Conservation (phyloP, 37 sponge, comb jelly and placozoan species). For the Dysidea cf. avara region DNA sequence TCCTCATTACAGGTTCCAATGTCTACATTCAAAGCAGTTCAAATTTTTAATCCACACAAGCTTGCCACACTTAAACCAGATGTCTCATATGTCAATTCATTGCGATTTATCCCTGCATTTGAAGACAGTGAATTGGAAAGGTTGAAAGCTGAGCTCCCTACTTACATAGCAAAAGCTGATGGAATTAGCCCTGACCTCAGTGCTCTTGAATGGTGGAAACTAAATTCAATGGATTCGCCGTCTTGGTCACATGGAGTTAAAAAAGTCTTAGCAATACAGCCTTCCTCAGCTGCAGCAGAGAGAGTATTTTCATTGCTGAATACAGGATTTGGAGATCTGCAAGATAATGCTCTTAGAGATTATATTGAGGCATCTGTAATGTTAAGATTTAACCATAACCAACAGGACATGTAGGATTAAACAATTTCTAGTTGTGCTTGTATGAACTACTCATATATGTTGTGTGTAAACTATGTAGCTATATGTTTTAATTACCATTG, state of each 20-base stretch:
- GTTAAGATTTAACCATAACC: constrained; percentile 1
- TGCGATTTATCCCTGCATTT: neutral
- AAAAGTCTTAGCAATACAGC: constrained; percentile 10
- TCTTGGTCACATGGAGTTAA: constrained; percentile 2
- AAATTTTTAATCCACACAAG: constrained; percentile 17
- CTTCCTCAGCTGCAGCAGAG: constrained; percentile 30
- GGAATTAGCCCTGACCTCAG: neutral
- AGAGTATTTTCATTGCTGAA: constrained; percentile 35
- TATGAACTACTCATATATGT: neutral
- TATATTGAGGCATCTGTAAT: constrained; percentile 23
- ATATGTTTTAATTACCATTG: neutral
- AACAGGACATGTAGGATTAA: constrained; percentile 2
- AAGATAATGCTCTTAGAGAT: constrained; percentile 8
- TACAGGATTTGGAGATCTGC: neutral
- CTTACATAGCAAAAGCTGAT: constrained; percentile 18
- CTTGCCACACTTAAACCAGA: constrained; percentile 7
- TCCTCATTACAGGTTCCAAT: constrained; percentile 2
- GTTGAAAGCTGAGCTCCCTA: constrained; percentile 18
- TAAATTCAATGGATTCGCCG: constrained; percentile 12
- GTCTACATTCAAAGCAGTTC: constrained; percentile 19
- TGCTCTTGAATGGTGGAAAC: constrained; percentile 12
- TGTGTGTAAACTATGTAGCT: constrained; percentile 3
- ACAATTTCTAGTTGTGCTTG: neutral
- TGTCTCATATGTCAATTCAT: constrained; percentile 7
- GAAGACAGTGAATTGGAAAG: constrained; percentile 16